These are phyloP conservation scores for Triplophysa dalaica DNA, from an alignment of 2,113 vertebrate species.

Conservation along the genomic window DNA sequence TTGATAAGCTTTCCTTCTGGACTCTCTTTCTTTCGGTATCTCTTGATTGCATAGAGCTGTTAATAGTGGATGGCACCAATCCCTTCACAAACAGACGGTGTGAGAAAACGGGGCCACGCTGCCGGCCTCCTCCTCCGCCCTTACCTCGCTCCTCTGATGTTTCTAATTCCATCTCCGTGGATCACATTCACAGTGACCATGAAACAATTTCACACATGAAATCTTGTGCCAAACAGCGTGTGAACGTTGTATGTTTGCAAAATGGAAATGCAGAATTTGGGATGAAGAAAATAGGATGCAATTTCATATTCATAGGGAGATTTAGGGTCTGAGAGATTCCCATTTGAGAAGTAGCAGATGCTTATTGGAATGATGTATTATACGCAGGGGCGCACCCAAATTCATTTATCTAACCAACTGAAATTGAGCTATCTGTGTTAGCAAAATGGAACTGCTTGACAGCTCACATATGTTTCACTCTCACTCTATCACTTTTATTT, in stretches of 20 bases:
- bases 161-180: constrained; percentile 54
- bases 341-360: constrained; percentile 40
- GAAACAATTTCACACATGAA: constrained; percentile 68
- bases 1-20: constrained; percentile 7
- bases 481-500: not conserved
- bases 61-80: constrained; percentile 29
- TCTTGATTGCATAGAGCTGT: constrained; percentile 25
- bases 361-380: constrained; percentile 40
- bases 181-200: constrained; percentile 56
- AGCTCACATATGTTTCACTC: not conserved
- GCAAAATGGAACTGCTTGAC: constrained; percentile 11
- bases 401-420: constrained; percentile 37
- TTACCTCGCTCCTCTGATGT: constrained; percentile 38
- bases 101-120: constrained; percentile 14
- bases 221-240: constrained; percentile 54
- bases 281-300: constrained; percentile 38
- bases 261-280: constrained; percentile 39
- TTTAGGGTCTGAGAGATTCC: constrained; percentile 22
- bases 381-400: constrained; percentile 13
- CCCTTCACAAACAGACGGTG: not conserved
- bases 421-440: constrained; percentile 2
- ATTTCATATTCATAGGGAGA: constrained; percentile 52
- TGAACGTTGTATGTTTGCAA: constrained; percentile 34
- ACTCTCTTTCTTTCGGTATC: not conserved
- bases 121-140: constrained; percentile 6